These are phyloP conservation scores for Anarrhichthys ocellatus DNA, from an alignment of 2,113 vertebrate genomes.

Conservation along the genomic window DNA sequence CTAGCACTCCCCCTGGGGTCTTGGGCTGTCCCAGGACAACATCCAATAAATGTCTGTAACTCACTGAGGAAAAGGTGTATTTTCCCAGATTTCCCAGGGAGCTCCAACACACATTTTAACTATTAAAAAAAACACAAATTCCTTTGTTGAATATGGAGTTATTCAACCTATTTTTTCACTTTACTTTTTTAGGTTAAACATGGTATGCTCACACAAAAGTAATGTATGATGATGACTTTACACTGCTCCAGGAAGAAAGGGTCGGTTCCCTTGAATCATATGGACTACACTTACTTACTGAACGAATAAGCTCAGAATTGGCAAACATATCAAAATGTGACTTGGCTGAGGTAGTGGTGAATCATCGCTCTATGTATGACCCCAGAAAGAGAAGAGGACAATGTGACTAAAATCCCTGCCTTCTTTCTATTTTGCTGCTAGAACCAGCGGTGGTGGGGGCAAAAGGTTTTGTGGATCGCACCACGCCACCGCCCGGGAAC, in stretches of 20 bases:
- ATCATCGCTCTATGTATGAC: background rate
- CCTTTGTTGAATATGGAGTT: no score
- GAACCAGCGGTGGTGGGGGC: constrained; percentile 73
- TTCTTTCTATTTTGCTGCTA: constrained; percentile 65
- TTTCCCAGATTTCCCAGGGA: no score
- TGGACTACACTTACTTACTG: background rate
- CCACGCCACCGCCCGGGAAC: constrained; percentile 52
- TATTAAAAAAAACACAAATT: no score
- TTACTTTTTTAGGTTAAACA: no score
- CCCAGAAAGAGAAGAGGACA: background rate
- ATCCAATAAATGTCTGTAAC: background rate
- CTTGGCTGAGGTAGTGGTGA: background rate
- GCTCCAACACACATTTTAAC: no score
- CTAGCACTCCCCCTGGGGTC: no score
- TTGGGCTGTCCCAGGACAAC: no score
- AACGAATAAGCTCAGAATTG: background rate
- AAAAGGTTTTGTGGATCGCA: constrained; percentile 65
- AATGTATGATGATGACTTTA: no score
- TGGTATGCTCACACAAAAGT: no score
- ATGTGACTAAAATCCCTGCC: constrained; percentile 7
- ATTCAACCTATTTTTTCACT: no score
- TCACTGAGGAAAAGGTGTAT: no score
- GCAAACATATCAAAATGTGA: background rate
- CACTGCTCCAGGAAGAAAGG: no score
- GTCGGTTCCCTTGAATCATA: background rate